Percentiles rank a stretch among this genome's conserved stretches.
Evolutionary conservation across 1,140 invertebrate genomes (phyloP).

Genomic region (Drosophila biarmipes): DNA sequence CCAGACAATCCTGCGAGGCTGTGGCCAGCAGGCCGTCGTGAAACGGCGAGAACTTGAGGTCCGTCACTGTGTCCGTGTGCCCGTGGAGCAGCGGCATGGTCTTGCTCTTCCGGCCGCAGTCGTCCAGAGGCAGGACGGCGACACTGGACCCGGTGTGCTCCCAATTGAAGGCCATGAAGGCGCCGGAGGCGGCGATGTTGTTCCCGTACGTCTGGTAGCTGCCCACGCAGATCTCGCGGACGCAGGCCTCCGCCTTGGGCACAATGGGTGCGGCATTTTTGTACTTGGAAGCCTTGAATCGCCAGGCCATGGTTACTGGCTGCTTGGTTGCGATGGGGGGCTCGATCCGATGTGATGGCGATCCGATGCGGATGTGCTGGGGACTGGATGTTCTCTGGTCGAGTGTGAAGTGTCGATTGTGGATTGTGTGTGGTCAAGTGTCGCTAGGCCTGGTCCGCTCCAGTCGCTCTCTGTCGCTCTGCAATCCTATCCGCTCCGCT

Average conservation of each 20-base stretch:
- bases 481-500: too few species aligned
- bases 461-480: slow-evolving; percentile 12
- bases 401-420: slow-evolving; percentile 17
- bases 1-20: slow-evolving; percentile 95
- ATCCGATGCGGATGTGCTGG: slow-evolving; percentile 7
- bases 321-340: not conserved
- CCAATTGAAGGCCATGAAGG: slow-evolving; percentile 97
- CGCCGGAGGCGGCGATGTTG: slow-evolving; percentile 95
- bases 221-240: slow-evolving; percentile 94
- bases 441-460: not conserved
- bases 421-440: slow-evolving; percentile 21
- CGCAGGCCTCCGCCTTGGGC: slow-evolving; percentile 95
- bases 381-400: slow-evolving; percentile 19
- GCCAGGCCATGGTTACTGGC: slow-evolving; percentile 91
- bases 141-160: slow-evolving; percentile 94
- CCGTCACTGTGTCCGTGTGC: slow-evolving; percentile 95
- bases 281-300: slow-evolving; percentile 98
- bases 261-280: slow-evolving; percentile 98
- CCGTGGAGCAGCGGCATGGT: slow-evolving; percentile 93
- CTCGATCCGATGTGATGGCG: slow-evolving; percentile 11
- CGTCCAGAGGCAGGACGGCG: slow-evolving; percentile 93
- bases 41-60: slow-evolving; percentile 97
- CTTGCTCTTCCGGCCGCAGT: slow-evolving; percentile 94
- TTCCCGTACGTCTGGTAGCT: slow-evolving; percentile 97
- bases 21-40: slow-evolving; percentile 96